Conservation (phyloP, 2,797 vertebrate genomes). For the Pseudotriccus pelzelni region DNA sequence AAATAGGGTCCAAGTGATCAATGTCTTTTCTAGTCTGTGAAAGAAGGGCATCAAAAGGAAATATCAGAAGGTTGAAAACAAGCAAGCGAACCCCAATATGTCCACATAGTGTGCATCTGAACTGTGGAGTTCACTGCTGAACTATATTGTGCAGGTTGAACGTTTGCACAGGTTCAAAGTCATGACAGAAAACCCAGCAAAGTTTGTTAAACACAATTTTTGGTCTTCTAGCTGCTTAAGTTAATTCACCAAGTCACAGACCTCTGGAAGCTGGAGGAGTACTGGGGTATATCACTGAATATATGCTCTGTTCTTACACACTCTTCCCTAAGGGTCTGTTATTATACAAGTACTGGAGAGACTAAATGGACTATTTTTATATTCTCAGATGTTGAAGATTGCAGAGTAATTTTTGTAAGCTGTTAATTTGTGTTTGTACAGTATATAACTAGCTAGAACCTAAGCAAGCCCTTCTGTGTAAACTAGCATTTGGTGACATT, state of each 20-base stretch:
- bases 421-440: conserved; percentile 48
- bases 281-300: neutral
- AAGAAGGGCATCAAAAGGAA: neutral
- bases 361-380: neutral
- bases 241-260: neutral
- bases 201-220: neutral
- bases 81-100: neutral
- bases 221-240: neutral
- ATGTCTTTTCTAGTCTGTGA: neutral
- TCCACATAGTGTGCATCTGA: neutral
- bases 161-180: neutral
- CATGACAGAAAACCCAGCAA: neutral
- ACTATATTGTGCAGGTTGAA: neutral
- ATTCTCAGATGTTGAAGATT: neutral
- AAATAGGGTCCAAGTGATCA: neutral
- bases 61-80: neutral
- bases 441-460: conserved; percentile 31
- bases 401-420: conserved; percentile 18
- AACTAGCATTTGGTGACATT: conserved; percentile 64
- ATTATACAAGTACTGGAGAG: neutral
- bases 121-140: neutral
- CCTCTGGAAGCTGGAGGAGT: neutral
- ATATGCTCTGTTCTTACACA: neutral
- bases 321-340: neutral
- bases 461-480: conserved; percentile 32